Base-by-base conservation (phyloP, 2,113 vertebrate species). In the Papio anubis region DNA sequence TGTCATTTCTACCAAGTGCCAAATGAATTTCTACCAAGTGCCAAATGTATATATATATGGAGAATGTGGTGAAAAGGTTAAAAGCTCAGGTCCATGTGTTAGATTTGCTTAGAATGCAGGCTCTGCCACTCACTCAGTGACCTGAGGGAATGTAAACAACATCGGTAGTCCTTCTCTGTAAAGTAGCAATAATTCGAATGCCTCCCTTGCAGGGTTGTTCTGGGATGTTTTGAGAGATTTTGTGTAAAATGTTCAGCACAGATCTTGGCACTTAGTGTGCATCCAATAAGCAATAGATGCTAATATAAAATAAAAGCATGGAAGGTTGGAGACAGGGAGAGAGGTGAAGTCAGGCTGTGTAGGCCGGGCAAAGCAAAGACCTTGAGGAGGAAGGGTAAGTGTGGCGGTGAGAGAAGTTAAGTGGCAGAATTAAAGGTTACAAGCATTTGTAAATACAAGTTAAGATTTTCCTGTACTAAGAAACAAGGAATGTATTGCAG, bases 261-360 rank as follows among this genome's bases (percentile, higher is more conserved):
- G 84, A 21, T 12, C 18, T 90, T 80, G 83, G 40, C 52, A 80
- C 32, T 92, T 82, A 78, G 30, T n/a, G 21, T 88, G 12, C 7
- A 88, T n/a, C 48, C 73, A 73, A 78, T 79, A 61, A 92, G 84
- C 81, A 75, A 72, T 23, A 79, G 81, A 72, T 88, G 45, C 6
- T 55, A 4, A 30, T 94, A 0, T 80, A 83, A 64, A 45, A 88
- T 59, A 85, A 80, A n/a, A 89, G 18, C 18, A 16, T 16, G 93
- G 43, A 66, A 43, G 35, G 25, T 27, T 85, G 32, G 45, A 70
- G 57, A 9, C 30, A 32, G 6, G 30, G 50, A 66, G 43, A 48
- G 70, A 66, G 73, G 5, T 16, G 7, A 8, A 78, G n/a, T 17
- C 61, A 52, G 64, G 25, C 55, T 45, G 43, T 20, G 27, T 64